Base-by-base conservation (phyloP, 1,140 invertebrate species). In the Leucophenga varia region DNA sequence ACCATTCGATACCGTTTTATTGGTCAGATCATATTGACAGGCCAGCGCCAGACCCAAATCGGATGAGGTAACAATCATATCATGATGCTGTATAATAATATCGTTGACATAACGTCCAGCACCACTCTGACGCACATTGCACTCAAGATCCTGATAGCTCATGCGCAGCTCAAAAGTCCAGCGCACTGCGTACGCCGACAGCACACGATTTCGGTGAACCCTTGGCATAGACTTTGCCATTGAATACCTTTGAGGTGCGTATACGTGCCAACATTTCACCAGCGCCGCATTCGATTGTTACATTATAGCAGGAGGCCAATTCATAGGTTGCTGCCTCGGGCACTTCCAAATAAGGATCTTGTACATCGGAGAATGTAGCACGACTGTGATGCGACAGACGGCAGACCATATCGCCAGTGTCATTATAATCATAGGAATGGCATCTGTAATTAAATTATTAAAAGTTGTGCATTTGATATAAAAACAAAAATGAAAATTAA, bases 141-240 rank as follows among this genome's bases (percentile, higher is more conserved):
- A 93, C 63, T 91, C 88, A 16, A 93, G 79, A 74, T 92, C 88
- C 70, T 89, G 88, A 78, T 91, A 93, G n/a, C 85, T 86, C 86
- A 93, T 89, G 51, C 84, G 83, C 19, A 93, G 77, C 69, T 90
- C 88, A 65, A 93, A n/a, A 92, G 64, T 91, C 88, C 19, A 92
- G 78, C 54, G 86, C 86, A 54, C 86, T 85, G 50, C 86, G 84
- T 9, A 93, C 84, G 70, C 94, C 91, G 40, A 86, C 81, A 3
- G 92, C 88, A 74, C 91, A 95, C 3, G 88, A 90, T 70, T 91
- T 91, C 6, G 91, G 91, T 57, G 88, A 90, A 13, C 89, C 88
- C 68, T 93, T 93, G 9, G 90, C 90, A 77, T 94, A 94, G 38
- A 95, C 88, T 77, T 94, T 93, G 20, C 92, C 92, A 73, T 91